Evolutionary conservation across 2,888 invertebrate species (phyloP).

Genomic region (Conomelus anceps): DNA sequence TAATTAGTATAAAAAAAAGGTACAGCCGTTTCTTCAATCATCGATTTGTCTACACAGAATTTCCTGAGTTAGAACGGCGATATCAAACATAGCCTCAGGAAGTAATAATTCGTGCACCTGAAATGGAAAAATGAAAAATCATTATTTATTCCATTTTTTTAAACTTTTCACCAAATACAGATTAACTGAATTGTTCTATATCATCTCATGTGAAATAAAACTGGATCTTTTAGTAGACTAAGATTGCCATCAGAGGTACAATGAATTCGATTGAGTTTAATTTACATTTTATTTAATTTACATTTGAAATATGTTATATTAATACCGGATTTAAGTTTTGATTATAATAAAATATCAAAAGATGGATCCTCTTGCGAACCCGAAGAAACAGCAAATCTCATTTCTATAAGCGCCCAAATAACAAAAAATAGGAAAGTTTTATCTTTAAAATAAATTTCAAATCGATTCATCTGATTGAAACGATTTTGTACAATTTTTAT

Average conservation of each 20-base stretch:
- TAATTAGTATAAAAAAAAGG: background rate
- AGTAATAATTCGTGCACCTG: conserved; percentile 61
- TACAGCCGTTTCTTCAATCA: background rate
- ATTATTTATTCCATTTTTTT: background rate
- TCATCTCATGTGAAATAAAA: too few species aligned
- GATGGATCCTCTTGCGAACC: too few species aligned
- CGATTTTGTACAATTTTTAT: background rate
- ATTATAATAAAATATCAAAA: too few species aligned
- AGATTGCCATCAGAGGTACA: too few species aligned
- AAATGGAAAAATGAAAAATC: conserved; percentile 29
- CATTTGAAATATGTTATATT: too few species aligned
- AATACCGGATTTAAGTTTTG: too few species aligned
- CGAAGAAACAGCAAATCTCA: too few species aligned
- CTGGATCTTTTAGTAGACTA: too few species aligned
- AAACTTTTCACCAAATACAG: background rate
- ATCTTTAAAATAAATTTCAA: background rate
- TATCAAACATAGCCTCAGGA: conserved; percentile 78
- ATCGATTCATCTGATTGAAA: background rate
- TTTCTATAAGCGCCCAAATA: too few species aligned
- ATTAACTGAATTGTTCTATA: background rate
- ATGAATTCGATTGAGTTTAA: too few species aligned
- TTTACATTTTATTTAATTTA: too few species aligned
- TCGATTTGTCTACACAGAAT: conserved; percentile 44
- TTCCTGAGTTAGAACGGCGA: conserved; percentile 68
- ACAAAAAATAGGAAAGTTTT: too few species aligned